Evolutionary conservation across 1,140 invertebrate genomes (phyloP).

Genomic region (Ectropis grisescens): DNA sequence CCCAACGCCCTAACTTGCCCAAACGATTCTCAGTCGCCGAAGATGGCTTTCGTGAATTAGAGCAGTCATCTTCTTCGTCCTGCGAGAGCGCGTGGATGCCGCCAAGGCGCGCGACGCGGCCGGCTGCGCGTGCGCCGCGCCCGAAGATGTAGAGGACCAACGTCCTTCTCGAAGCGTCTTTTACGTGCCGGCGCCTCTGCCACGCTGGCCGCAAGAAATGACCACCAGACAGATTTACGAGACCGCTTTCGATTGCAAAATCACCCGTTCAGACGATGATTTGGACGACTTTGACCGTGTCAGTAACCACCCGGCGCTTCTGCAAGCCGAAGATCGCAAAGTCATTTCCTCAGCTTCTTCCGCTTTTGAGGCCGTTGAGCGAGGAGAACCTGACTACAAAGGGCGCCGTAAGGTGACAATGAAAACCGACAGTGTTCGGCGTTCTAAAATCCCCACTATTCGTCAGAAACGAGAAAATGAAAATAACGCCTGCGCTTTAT

Average conservation of each 20-base stretch:
- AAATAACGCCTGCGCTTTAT: conserved; percentile 70
- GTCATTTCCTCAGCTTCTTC: conserved; percentile 61
- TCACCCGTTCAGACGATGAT: conserved; percentile 85
- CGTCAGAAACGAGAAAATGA: conserved; percentile 70
- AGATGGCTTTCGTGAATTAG: conserved; percentile 72
- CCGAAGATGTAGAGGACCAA: conserved; percentile 75
- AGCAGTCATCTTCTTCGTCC: conserved; percentile 62
- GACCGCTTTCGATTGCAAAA: conserved; percentile 90
- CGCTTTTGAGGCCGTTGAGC: conserved; percentile 61
- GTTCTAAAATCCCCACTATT: conserved; percentile 73
- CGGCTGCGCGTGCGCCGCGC: conserved; percentile 76
- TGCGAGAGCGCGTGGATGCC: conserved; percentile 71
- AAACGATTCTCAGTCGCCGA: conserved; percentile 77
- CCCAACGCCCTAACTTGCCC: conserved; percentile 54
- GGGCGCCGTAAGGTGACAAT: conserved; percentile 62
- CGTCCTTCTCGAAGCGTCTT: conserved; percentile 73
- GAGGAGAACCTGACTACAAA: conserved; percentile 52
- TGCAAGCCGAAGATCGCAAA: conserved; percentile 70
- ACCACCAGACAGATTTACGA: conserved; percentile 83
- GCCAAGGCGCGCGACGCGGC: conserved; percentile 72
- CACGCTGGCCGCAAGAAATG: conserved; percentile 75
- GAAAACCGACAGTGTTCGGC: conserved; percentile 65
- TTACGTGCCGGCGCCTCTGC: conserved; percentile 75
- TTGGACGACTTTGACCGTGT: conserved; percentile 85
- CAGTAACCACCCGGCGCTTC: conserved; percentile 82